phyloP scores from a whole-genome alignment of 92 coral and sea anemone genomes.

The Epizoanthus ramosus region DNA sequence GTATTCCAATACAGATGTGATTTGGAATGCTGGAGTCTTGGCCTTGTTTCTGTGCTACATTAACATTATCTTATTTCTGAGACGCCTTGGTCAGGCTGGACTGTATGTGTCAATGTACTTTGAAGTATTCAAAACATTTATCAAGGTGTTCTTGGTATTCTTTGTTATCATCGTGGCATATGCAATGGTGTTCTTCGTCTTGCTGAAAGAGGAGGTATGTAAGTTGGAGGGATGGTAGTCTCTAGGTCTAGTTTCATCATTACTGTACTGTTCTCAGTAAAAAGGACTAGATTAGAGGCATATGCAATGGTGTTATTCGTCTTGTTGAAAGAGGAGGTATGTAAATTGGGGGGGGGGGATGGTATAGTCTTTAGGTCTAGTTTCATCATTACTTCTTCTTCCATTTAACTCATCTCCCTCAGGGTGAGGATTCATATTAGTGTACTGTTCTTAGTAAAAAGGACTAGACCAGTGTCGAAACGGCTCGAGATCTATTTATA shows the following conservation, averaged over 20 bases:
- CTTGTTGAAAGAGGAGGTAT: slow-evolving; percentile 81
- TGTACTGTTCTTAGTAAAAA: too few species aligned
- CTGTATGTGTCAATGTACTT: slow-evolving; percentile 87
- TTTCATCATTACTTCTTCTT: too few species aligned
- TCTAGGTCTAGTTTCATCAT: too few species aligned
- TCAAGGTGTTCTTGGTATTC: slow-evolving; percentile 74
- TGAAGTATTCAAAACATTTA: slow-evolving; percentile 78
- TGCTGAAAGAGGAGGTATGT: slow-evolving; percentile 84
- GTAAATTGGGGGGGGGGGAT: neutral
- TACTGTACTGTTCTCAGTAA: too few species aligned
- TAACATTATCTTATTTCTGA: slow-evolving; percentile 60
- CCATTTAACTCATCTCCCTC: too few species aligned
- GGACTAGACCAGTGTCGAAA: too few species aligned
- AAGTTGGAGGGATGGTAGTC: neutral
- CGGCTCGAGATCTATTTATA: too few species aligned
- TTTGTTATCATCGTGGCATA: slow-evolving; percentile 66
- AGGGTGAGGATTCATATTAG: too few species aligned
- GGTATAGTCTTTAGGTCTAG: too few species aligned
- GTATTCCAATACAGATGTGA: slow-evolving; percentile 47
- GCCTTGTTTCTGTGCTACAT: slow-evolving; percentile 66
- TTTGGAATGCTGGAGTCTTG: slow-evolving; percentile 70
- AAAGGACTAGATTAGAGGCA: slow-evolving; percentile 28
- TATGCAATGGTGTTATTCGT: slow-evolving; percentile 67
- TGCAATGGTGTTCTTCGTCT: slow-evolving; percentile 64
- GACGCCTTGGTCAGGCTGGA: slow-evolving; percentile 72